These are phyloP conservation scores for Myotis brandtii DNA, from an alignment of 2,113 vertebrate genomes.

Conservation along the genomic window DNA sequence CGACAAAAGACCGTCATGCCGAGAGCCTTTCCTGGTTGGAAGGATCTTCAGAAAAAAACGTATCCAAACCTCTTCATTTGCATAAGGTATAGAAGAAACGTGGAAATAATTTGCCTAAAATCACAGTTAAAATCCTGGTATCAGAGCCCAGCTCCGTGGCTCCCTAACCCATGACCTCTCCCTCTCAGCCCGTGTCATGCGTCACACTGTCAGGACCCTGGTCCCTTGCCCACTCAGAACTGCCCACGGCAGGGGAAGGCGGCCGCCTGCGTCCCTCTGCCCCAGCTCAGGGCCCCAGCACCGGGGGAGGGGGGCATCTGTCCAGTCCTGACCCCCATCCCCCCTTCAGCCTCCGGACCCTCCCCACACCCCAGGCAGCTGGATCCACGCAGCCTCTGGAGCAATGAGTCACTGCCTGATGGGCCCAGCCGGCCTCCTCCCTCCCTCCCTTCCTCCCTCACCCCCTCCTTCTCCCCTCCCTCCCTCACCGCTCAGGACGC, in stretches of 20 bases:
- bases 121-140: background rate
- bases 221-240: background rate
- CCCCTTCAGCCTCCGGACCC: too few species aligned
- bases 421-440: background rate
- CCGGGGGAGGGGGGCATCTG: background rate
- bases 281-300: background rate
- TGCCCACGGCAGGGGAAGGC: background rate
- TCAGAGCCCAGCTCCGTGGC: background rate
- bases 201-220: too few species aligned
- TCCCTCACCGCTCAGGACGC: too few species aligned
- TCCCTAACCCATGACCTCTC: background rate
- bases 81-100: background rate
- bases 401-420: background rate
- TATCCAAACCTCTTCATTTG: background rate
- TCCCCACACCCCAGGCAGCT: background rate
- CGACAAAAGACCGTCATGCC: background rate
- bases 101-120: background rate
- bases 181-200: fast-evolving
- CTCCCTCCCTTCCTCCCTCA: background rate
- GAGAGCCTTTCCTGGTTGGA: background rate
- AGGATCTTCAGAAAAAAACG: background rate
- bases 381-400: background rate
- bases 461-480: background rate
- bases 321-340: background rate
- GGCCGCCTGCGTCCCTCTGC: background rate